Base-by-base conservation (phyloP, 35 echinoderm and acorn worm species). In the Ophioderma brevispina region DNA sequence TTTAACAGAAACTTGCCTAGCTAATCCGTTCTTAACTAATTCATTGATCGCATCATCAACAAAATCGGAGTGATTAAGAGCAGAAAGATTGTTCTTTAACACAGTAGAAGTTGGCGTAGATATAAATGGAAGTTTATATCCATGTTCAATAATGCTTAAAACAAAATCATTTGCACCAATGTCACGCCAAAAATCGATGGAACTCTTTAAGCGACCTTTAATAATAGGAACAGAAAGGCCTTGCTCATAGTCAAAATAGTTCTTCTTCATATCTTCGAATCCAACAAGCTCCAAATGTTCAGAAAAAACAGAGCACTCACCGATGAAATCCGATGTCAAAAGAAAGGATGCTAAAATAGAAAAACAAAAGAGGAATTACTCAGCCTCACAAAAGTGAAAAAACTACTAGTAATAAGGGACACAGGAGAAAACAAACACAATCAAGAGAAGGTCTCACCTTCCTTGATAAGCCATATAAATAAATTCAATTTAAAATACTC, bases 191-290 rank as follows among this genome's bases (percentile, higher is more conserved):
- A 89, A 82, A 13, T 82, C 14, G 14, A 82, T 13, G 11, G 77
- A 50, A 30, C 76, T 42, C 25, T 40, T 89, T 31, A 89, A 32
- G 33, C 87, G 37, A 28, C 87, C 86, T 76, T 76, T 86, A 32
- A 86, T 40, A 36, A 86, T 75, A 35, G 84, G 84, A 25, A 76
- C 55, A 23, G 84, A 64, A 19, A 31, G 35, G 15, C 84, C 84
- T 76, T 87, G 85, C 38, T 87, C 85, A 77, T 87, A 87, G 0
- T 87, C 85, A 87, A 38, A 87, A 36, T 38, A 87, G 35, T 76
- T 87, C 28, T 70, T 46, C 41, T 46, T 4, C 41, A 4, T 8
- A 46, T 46, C 41, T 46, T 46, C 41, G 4, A 46, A 4, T 46
- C 41, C 41, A 46, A 46, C 4, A 46, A 8, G 4, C 41, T 46